phyloP scores from a whole-genome alignment of 2,113 vertebrate genomes.

The Todiramphus saurophagus region DNA sequence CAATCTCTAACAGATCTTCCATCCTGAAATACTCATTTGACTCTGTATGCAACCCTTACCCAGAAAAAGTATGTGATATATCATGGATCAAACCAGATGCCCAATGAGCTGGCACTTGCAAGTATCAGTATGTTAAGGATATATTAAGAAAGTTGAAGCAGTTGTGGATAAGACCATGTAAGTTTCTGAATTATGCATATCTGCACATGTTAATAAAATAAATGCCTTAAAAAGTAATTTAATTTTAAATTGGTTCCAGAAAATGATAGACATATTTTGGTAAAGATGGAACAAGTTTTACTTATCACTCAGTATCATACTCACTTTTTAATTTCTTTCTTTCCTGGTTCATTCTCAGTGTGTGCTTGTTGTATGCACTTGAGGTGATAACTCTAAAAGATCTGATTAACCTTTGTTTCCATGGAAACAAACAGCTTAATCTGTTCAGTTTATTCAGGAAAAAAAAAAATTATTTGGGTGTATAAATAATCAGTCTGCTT shows the following conservation, averaged over 20 bases:
- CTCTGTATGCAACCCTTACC: background rate
- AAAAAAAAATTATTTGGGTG: background rate
- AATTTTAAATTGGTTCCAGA: background rate
- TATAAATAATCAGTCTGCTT: background rate
- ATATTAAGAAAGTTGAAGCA: background rate
- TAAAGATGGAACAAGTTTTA: background rate
- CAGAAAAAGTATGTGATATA: background rate
- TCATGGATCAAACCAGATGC: background rate
- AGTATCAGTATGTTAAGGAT: background rate
- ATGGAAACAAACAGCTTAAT: constrained; percentile 33
- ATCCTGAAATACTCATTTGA: background rate
- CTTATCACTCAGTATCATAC: background rate
- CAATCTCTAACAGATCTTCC: background rate
- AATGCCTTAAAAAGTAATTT: background rate
- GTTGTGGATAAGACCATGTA: background rate
- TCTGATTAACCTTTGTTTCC: constrained; percentile 41
- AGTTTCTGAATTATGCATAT: background rate
- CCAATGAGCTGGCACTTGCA: background rate
- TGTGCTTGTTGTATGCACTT: background rate
- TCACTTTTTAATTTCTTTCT: background rate
- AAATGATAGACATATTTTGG: background rate
- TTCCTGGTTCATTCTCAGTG: background rate
- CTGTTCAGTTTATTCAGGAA: background rate
- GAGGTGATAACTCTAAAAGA: background rate
- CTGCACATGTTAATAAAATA: background rate